Evolutionary conservation across 2,797 vertebrate genomes (phyloP).

Genomic region (Staurois parvus): DNA sequence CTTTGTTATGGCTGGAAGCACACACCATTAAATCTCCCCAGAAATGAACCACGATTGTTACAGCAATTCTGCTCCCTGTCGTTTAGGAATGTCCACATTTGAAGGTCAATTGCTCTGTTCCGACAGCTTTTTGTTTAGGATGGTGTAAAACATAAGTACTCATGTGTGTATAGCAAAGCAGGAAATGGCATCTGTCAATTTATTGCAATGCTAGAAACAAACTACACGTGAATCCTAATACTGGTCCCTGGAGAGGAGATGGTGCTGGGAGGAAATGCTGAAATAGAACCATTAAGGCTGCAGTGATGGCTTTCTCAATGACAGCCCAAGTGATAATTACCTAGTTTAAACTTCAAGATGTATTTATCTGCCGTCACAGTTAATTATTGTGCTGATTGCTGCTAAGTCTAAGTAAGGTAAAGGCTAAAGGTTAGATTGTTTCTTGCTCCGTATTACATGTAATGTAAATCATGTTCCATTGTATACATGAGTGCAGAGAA

Average conservation of each 20-base stretch:
- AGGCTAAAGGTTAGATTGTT: constrained; percentile 16
- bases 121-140: constrained; percentile 56
- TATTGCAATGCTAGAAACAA: constrained; percentile 55
- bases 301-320: constrained; percentile 54
- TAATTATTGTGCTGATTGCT: constrained; percentile 43
- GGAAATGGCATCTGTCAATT: constrained; percentile 59
- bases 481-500: background rate
- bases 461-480: background rate
- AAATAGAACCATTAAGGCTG: constrained; percentile 59
- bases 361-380: constrained; percentile 46
- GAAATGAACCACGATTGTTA: constrained; percentile 44
- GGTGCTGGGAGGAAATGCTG: constrained; percentile 46
- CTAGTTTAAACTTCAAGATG: constrained; percentile 51
- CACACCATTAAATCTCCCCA: constrained; percentile 27
- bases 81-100: constrained; percentile 49
- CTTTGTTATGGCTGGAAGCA: constrained; percentile 29
- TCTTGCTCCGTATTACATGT: background rate
- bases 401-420: constrained; percentile 36
- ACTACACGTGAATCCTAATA: constrained; percentile 49
- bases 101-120: constrained; percentile 56
- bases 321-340: constrained; percentile 59
- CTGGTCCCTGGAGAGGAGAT: constrained; percentile 47
- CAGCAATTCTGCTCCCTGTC: constrained; percentile 47
- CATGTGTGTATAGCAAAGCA: constrained; percentile 55
- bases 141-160: constrained; percentile 56